Base-by-base conservation (phyloP, 2,888 invertebrate genomes). In the Rapana venosa region DNA sequence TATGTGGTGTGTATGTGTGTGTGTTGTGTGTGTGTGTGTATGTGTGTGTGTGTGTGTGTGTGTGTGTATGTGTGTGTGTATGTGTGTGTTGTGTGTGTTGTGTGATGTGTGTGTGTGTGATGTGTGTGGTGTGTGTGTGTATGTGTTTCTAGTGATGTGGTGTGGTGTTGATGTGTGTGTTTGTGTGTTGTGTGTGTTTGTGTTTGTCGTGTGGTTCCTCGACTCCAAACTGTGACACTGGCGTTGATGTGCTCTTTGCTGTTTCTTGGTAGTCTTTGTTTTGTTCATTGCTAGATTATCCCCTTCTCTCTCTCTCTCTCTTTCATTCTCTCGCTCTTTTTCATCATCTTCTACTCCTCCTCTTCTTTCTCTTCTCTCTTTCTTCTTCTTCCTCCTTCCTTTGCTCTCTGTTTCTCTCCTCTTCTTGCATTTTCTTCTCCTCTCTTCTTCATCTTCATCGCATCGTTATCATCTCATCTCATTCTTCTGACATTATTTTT, bases 11-110 rank as follows among this genome's bases (percentile, higher is more conserved):
- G 47, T 20, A 20, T 66, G 66, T 22, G n/a, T 74, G 13, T 30
- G 74, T 74, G n/a, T n/a, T n/a, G n/a, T n/a, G n/a, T 20, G 66
- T 66, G 66, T 22, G n/a, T 74, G 13, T 30, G 74, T 74, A n/a
- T 26, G 74, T 74, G n/a, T n/a, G 74, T n/a, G 74, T 74, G 74
- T 74, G 74, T n/a, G 74, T 74, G n/a, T 74, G 74, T 30, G 66
- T 66, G 20, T 17, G 66, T 66, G 26, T 66, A 13, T 66, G 66
- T 66, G 66, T 66, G 66, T 26, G 66, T 66, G 66, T 66, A 13
- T 66, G 20, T 66, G 61, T 61, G n/a, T 2, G 2, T 2, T 47
- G 47, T 47, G 47, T 47, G 47, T 47, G 47, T 2, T 47, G 47
- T 47, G 47, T 47, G 2, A 8, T 47, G 47, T 47, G 47, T 47